Percentiles rank a stretch among this genome's conserved stretches.
These are phyloP conservation scores for Distichodus sexfasciatus DNA, from an alignment of 2,797 vertebrate species.

Conservation along the genomic window DNA sequence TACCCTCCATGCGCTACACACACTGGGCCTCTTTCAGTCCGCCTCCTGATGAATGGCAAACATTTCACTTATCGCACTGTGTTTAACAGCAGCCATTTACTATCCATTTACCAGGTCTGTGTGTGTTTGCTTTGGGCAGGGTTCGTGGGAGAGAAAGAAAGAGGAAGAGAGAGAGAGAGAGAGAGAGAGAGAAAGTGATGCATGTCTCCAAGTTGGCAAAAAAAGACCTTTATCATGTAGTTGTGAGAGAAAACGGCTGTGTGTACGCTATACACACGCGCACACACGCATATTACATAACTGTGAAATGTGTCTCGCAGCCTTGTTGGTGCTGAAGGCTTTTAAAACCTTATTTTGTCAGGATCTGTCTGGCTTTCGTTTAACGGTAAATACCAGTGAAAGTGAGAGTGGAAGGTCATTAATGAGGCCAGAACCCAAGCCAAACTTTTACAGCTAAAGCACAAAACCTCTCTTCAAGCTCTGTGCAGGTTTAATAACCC, in stretches of 20 bases:
- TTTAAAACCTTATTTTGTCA: not conserved
- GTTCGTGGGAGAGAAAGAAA: not conserved
- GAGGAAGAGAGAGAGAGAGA: not conserved
- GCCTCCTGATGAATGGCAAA: not conserved
- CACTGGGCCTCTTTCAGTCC: not conserved
- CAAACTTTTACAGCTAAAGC: not conserved
- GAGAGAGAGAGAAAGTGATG: too few relatives aligned
- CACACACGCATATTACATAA: not conserved
- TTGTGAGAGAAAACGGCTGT: not conserved
- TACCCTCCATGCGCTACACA: not conserved
- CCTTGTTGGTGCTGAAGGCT: not conserved
- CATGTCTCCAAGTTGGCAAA: not conserved
- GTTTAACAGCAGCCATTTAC: slow-evolving; percentile 8
- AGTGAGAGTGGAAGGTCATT: not conserved
- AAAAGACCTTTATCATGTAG: slow-evolving; percentile 16
- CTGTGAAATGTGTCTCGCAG: not conserved
- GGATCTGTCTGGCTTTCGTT: not conserved
- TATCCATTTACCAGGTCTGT: not conserved
- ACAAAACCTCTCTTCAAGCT: not conserved
- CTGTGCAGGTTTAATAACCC: not conserved
- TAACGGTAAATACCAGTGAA: not conserved
- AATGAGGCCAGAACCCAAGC: not conserved
- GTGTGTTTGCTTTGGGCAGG: slow-evolving; percentile 1
- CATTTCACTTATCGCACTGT: slow-evolving; percentile 2
- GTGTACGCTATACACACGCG: not conserved